Evolutionary conservation across 2,797 vertebrate species (phyloP), one percentile per base, ranked within the genome.

Genomic region (Salmo trutta): DNA sequence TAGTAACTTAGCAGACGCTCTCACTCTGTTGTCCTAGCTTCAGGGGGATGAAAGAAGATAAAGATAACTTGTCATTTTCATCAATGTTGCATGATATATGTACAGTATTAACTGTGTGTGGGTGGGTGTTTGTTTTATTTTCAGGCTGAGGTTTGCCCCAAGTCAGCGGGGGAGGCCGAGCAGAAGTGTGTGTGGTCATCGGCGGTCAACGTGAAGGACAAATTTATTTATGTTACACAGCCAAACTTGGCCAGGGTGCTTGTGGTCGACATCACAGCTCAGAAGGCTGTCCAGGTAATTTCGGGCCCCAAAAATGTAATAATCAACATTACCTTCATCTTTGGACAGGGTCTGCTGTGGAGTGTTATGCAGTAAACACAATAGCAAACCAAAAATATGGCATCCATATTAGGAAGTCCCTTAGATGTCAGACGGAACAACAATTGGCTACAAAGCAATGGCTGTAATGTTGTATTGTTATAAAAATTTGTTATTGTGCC

Each of bases 251-350:
- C 96, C 85, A 95, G 98, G 90, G 92, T 99, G 84, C 96, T 99
- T 70, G 92, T 99, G 73, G 95, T 99, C 33, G 98, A 99, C 87
- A 94, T 99, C 73, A 97, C 97, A 86, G 96, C 97, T 74, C 98
- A 99, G 90, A 99, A 99, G 92, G 98, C 97, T 72, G 90, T 98
- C 69, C 98, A 99, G 97, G 98, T 99, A 96, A 86, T 24, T 62
- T 4, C 12, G 3, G 6, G 84, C 29, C 66, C 29, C 52, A 19
- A 16, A n/a, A n/a, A 51, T 24, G 41, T 33, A n/a, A 47, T 70
- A 70, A 47, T 51, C 41, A 51, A 71, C 10, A 71, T 51, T 47
- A 52, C 41, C n/a, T 71, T 21, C 47, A 3, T 4, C 41, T 68
- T 67, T 68, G 53, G 14, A 68, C 66, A 36, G 66, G 16, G 6